phyloP scores from a whole-genome alignment of 1,140 invertebrate genomes.

The Procambarus clarkii region DNA sequence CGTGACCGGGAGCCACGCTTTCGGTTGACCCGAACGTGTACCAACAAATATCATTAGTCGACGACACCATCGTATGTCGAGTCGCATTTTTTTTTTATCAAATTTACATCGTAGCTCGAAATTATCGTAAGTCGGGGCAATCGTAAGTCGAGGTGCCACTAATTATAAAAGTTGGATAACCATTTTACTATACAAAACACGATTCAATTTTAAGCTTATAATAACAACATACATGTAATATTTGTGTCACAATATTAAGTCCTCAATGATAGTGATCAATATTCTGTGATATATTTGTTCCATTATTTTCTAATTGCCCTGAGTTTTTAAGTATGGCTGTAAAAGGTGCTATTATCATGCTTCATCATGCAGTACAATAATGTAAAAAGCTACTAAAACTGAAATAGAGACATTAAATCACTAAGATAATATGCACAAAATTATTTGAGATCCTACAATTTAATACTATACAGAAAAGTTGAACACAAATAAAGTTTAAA shows the following conservation, averaged over 20 bases:
- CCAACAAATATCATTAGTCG: too few relatives aligned
- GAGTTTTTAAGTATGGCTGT: conserved; percentile 67
- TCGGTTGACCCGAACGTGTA: too few relatives aligned
- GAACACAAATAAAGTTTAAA: conserved; percentile 62
- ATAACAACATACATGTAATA: neutral
- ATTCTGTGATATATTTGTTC: neutral
- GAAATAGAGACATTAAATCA: conserved; percentile 48
- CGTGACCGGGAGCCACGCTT: too few relatives aligned
- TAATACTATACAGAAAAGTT: conserved; percentile 63
- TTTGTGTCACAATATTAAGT: neutral
- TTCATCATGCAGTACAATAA: conserved; percentile 45
- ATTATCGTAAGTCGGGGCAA: too few relatives aligned
- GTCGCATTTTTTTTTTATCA: too few relatives aligned
- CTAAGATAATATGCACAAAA: conserved; percentile 60
- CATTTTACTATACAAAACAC: neutral
- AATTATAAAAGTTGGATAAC: neutral
- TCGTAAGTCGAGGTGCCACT: too few relatives aligned
- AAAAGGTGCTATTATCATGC: conserved; percentile 63
- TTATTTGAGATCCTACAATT: conserved; percentile 52
- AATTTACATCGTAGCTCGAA: too few relatives aligned
- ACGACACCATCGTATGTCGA: too few relatives aligned
- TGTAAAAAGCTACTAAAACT: conserved; percentile 55
- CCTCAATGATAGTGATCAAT: neutral
- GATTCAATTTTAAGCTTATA: neutral
- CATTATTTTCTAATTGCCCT: conserved; percentile 58